Evolutionary conservation across 2,888 invertebrate species (phyloP).

Genomic region (Plebejus anna): DNA sequence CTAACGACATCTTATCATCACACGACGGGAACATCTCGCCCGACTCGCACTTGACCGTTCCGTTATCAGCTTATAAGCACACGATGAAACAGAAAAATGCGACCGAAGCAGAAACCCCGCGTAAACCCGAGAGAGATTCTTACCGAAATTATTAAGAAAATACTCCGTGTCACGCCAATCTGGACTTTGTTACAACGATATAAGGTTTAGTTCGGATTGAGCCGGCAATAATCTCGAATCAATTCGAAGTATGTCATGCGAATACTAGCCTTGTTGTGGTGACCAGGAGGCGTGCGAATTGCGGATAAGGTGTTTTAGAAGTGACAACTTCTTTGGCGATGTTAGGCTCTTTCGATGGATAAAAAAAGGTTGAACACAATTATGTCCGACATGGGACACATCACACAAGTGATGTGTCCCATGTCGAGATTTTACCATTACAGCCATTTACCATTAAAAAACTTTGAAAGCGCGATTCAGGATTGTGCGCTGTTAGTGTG

Average conservation of each 20-base stretch:
- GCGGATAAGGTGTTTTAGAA: neutral
- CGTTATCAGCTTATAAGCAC: constrained; percentile 22
- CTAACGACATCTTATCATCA: too few species aligned
- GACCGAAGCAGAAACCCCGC: neutral
- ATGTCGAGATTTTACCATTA: too few species aligned
- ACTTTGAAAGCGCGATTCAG: too few species aligned
- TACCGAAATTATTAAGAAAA: constrained; percentile 22
- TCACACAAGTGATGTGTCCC: too few species aligned
- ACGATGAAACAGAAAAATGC: constrained; percentile 21
- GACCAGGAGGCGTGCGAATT: neutral
- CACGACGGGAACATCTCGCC: neutral
- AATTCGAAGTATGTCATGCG: constrained; percentile 26
- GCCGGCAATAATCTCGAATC: constrained; percentile 22
- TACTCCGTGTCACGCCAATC: too few species aligned
- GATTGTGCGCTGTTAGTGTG: neutral
- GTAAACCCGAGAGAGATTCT: neutral
- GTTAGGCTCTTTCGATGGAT: too few species aligned
- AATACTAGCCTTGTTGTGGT: constrained; percentile 9
- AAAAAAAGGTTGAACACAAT: too few species aligned
- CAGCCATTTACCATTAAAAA: too few species aligned
- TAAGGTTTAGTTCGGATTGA: neutral
- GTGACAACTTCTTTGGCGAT: too few species aligned
- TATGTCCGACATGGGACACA: too few species aligned
- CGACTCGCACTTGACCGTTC: constrained; percentile 1
- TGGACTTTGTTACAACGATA: neutral